phyloP scores from a whole-genome alignment of 1,140 invertebrate genomes.

The Lepidurus apus region DNA sequence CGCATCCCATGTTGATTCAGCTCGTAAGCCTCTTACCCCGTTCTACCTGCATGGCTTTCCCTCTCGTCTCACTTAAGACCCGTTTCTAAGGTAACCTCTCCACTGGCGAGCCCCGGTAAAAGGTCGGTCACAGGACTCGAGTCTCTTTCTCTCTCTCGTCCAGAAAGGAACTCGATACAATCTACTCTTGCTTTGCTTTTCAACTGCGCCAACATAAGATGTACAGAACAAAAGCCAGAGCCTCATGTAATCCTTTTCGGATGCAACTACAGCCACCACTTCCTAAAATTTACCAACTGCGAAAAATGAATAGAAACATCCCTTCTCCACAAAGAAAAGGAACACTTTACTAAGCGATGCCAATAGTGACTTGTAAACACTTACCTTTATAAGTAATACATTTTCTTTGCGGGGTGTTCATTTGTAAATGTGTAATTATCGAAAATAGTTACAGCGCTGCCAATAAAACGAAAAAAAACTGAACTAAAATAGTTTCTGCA shows the following conservation, averaged over 20 bases:
- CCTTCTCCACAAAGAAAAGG: too few relatives aligned
- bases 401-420: too few relatives aligned
- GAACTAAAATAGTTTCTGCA: too few relatives aligned
- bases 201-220: neutral
- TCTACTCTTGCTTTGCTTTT: neutral
- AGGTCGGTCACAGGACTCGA: neutral
- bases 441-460: too few relatives aligned
- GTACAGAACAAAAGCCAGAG: neutral
- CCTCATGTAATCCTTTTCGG: neutral
- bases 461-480: too few relatives aligned
- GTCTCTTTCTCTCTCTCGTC: neutral
- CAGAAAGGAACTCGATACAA: neutral
- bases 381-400: too few relatives aligned
- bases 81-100: constrained; percentile 21
- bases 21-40: constrained; percentile 13
- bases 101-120: neutral
- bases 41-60: neutral
- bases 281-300: too few relatives aligned
- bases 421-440: too few relatives aligned
- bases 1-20: constrained; percentile 18
- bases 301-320: too few relatives aligned
- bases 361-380: too few relatives aligned
- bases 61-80: constrained; percentile 13
- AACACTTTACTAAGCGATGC: too few relatives aligned
- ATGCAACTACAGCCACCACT: too few relatives aligned